Evolutionary conservation across 2,113 vertebrate genomes (phyloP).

Genomic region (Rhodinocichla rosea): DNA sequence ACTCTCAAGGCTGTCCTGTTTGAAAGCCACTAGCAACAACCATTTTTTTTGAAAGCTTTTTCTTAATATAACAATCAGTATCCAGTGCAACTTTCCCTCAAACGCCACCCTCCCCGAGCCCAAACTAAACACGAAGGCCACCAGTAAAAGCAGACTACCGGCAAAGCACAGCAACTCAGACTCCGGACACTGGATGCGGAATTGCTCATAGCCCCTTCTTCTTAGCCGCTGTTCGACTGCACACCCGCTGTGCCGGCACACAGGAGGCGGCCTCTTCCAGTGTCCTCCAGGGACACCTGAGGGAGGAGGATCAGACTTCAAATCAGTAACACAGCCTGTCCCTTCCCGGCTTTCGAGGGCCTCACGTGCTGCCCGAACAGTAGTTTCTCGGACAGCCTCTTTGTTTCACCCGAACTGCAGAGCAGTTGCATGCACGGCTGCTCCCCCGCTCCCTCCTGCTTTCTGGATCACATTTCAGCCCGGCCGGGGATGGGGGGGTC

Average conservation of each 20-base stretch:
- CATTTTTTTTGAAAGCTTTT: neutral
- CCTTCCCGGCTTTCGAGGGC: neutral
- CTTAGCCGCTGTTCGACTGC: accelerated
- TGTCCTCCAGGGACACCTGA: neutral
- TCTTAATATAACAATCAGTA: neutral
- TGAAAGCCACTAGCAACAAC: neutral
- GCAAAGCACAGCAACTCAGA: accelerated
- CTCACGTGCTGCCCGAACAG: neutral
- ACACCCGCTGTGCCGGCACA: neutral
- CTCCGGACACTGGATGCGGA: accelerated
- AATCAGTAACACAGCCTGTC: accelerated
- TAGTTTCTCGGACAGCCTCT: neutral
- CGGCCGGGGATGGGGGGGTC: neutral
- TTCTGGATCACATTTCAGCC: neutral
- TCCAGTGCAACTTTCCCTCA: accelerated
- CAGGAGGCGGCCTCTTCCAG: too few relatives aligned
- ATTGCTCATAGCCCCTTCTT: accelerated
- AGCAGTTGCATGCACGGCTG: neutral
- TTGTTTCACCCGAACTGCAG: neutral
- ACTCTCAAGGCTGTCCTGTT: neutral
- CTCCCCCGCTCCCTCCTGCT: neutral
- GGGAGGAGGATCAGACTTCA: neutral
- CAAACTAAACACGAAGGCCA: neutral
- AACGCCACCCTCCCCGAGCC: neutral
- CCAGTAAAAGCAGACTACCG: neutral